Conservation (phyloP, 2,113 vertebrate species). For the Tamias sibiricus region DNA sequence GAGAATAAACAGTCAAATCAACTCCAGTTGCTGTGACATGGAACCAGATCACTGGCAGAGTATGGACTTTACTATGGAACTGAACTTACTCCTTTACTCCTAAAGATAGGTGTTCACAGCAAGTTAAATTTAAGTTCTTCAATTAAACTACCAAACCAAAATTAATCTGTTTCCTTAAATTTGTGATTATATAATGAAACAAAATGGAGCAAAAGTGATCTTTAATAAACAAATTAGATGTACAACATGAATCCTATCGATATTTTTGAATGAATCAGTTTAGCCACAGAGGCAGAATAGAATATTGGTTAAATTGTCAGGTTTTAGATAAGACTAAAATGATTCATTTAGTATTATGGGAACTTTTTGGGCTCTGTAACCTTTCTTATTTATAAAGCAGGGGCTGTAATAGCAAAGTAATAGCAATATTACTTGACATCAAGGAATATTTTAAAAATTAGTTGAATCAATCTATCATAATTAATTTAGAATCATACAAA, state of each 20-base stretch:
- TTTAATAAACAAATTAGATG: not conserved
- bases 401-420: not conserved
- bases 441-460: not conserved
- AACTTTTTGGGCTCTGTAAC: not conserved
- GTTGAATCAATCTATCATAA: not conserved
- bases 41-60: not conserved
- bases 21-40: not conserved
- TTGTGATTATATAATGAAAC: not conserved
- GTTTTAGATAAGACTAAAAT: not conserved
- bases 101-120: not conserved
- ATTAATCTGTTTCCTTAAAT: not conserved
- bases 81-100: not conserved
- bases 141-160: not conserved
- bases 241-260: not conserved
- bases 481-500: not conserved
- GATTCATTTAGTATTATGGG: not conserved
- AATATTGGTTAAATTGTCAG: not conserved
- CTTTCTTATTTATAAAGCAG: not conserved
- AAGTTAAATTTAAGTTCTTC: not conserved
- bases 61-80: not conserved
- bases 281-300: not conserved
- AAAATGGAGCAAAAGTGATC: not conserved
- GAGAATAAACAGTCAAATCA: not conserved
- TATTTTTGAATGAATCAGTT: not conserved
- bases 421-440: not conserved